Evolutionary conservation across 2,113 vertebrate species (phyloP).

Genomic region (Actinemys pallida): DNA sequence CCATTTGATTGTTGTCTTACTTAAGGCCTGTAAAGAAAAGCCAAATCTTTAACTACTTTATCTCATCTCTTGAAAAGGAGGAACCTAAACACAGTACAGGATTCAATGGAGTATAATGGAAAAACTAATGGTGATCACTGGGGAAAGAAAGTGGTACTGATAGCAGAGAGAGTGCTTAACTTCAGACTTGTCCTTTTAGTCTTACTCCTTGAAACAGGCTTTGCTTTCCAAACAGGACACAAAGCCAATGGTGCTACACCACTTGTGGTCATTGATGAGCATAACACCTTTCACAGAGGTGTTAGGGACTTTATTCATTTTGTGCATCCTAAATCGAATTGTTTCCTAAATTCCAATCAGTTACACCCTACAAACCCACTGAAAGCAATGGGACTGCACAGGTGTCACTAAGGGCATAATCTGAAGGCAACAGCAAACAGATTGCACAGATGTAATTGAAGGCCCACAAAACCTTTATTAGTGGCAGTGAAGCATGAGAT

Average conservation of each 20-base stretch:
- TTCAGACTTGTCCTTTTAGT: background rate
- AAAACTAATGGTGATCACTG: background rate
- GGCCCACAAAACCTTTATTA: background rate
- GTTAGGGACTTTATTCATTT: background rate
- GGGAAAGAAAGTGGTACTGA: background rate
- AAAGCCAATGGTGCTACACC: background rate
- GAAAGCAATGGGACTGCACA: background rate
- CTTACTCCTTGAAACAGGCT: background rate
- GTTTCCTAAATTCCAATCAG: background rate
- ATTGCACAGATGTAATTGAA: fast-evolving
- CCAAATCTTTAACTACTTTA: background rate
- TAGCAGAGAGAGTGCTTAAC: background rate
- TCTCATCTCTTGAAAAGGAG: background rate
- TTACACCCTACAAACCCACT: background rate
- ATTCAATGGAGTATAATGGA: background rate
- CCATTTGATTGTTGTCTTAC: background rate
- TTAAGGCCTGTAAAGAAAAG: conserved; percentile 6
- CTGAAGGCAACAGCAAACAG: background rate
- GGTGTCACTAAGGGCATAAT: background rate
- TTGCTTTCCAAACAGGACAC: background rate
- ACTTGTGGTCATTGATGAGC: background rate
- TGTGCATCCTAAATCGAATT: background rate
- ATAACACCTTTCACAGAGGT: background rate
- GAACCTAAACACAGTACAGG: background rate
- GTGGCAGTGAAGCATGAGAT: background rate